Evolutionary conservation across 37 sponge, comb jelly and placozoan species (phyloP), one percentile per base, ranked within the genome.

Genomic region (Amphimedon queenslandica): DNA sequence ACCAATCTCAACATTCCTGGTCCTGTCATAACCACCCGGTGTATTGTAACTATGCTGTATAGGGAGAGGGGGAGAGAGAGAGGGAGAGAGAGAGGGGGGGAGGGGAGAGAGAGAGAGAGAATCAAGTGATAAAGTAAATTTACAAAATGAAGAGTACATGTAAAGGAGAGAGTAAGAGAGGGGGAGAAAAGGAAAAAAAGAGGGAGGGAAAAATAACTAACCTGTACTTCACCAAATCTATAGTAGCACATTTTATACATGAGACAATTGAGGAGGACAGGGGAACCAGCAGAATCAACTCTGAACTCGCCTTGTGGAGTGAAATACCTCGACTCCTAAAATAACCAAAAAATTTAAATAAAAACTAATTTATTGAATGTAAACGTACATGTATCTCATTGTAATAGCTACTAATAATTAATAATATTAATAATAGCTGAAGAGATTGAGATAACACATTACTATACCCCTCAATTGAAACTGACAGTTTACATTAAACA

Each of bases 161-260:
- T 25, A 35, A 4, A 8, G 4, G 32, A 29, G 2, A 32, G 2
- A 3, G 32, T 2, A 66, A 6, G 37, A 3, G 27, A 66, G 2
- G 32, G 25, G 8, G 69, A 68, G n/a, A n/a, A n/a, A n/a, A n/a
- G n/a, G n/a, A 6, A 42, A 6, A 28, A 10, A 42, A 71, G 71
- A 43, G 55, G 27, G 8, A 40, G 3, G 3, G 55, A 23, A 21
- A 20, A 42, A 23, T 20, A 40, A 37, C 70, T 63, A 55, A 89
- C 96, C 77, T 95, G 97, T 18, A 98, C 81, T 34, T 95, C 96
- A 60, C 99, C 99, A 77, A 95, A 98, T 72, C 96, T 66, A 75
- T 83, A 80, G 72, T 98, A 98, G 63, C 88, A 92, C 79, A 98
- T 63, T 71, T 98, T 98, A 78, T 98, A 98, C 99, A 98, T 98